Percentiles rank a stretch among this genome's conserved stretches.
Evolutionary conservation across 2,888 invertebrate genomes (phyloP).

Genomic region (Limulus polyphemus): DNA sequence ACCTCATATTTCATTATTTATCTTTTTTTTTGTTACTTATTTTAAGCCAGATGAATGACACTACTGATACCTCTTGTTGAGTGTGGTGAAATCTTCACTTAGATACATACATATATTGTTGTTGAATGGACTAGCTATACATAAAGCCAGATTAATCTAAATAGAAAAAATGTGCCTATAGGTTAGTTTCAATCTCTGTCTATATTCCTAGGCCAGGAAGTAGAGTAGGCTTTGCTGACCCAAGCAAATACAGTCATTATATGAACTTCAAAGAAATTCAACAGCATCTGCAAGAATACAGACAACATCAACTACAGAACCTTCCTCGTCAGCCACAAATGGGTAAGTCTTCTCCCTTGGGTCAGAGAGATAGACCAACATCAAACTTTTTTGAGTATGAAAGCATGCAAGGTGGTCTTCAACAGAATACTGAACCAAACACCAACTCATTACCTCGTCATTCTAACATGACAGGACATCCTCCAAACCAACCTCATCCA

Average conservation of each 20-base stretch:
- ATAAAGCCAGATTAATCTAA: too few relatives aligned
- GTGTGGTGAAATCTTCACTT: too few relatives aligned
- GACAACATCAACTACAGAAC: constrained; percentile 9
- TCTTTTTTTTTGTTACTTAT: too few relatives aligned
- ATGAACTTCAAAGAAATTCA: constrained; percentile 76
- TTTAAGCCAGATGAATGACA: too few relatives aligned
- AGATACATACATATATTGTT: too few relatives aligned
- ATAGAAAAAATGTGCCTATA: too few relatives aligned
- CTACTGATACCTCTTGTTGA: too few relatives aligned
- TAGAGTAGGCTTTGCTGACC: constrained; percentile 44
- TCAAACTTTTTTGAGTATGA: constrained; percentile 78
- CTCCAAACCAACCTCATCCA: too few relatives aligned
- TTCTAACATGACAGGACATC: background rate
- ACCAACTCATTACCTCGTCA: constrained; percentile 16
- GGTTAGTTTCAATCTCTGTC: background rate
- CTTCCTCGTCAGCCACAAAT: background rate
- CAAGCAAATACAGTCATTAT: constrained; percentile 51
- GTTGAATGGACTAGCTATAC: too few relatives aligned
- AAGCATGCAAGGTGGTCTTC: constrained; percentile 12
- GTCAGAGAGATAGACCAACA: constrained; percentile 47
- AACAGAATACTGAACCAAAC: constrained; percentile 8
- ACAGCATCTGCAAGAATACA: constrained; percentile 44
- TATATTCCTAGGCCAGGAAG: constrained; percentile 41
- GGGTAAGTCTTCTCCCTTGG: background rate
- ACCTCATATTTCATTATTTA: too few relatives aligned